phyloP scores from a whole-genome alignment of 1,140 invertebrate genomes.

The Amphibalanus amphitrite region DNA sequence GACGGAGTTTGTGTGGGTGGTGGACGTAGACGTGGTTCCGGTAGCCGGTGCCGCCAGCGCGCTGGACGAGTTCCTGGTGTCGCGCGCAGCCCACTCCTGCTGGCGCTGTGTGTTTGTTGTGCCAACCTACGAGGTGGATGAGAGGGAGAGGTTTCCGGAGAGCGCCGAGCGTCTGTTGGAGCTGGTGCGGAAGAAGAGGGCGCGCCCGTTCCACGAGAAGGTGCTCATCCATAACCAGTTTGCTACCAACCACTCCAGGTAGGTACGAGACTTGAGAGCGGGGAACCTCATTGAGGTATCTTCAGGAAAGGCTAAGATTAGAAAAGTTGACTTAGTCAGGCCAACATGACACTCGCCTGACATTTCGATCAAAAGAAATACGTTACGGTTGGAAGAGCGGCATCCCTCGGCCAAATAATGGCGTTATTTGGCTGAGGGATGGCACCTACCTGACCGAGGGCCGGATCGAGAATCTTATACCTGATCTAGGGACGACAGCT shows the following conservation, averaged over 20 bases:
- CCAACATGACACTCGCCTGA: too few relatives aligned
- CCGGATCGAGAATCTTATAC: too few relatives aligned
- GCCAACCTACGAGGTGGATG: constrained; percentile 75
- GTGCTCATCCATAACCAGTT: constrained; percentile 84
- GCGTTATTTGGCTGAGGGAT: too few relatives aligned
- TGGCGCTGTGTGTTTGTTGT: constrained; percentile 69
- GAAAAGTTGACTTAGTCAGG: too few relatives aligned
- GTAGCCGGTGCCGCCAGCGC: constrained; percentile 28
- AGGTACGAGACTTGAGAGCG: constrained; percentile 19
- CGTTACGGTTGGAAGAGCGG: too few relatives aligned
- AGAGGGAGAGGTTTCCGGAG: constrained; percentile 49
- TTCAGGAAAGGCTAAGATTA: too few relatives aligned
- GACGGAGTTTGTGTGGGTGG: constrained; percentile 55
- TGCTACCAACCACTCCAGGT: constrained; percentile 82
- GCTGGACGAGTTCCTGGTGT: constrained; percentile 46
- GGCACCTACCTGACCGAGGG: too few relatives aligned
- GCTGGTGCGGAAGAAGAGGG: constrained; percentile 50
- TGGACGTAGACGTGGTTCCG: constrained; percentile 70
- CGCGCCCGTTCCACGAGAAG: constrained; percentile 78
- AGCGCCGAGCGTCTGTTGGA: constrained; percentile 58
- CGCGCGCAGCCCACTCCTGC: constrained; percentile 7
- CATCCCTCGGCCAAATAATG: too few relatives aligned
- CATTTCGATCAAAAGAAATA: too few relatives aligned
- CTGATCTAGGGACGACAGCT: too few relatives aligned
- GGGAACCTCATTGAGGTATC: too few relatives aligned